Evolutionary conservation across 2,113 vertebrate genomes (phyloP).

Genomic region (Lycaon pictus): DNA sequence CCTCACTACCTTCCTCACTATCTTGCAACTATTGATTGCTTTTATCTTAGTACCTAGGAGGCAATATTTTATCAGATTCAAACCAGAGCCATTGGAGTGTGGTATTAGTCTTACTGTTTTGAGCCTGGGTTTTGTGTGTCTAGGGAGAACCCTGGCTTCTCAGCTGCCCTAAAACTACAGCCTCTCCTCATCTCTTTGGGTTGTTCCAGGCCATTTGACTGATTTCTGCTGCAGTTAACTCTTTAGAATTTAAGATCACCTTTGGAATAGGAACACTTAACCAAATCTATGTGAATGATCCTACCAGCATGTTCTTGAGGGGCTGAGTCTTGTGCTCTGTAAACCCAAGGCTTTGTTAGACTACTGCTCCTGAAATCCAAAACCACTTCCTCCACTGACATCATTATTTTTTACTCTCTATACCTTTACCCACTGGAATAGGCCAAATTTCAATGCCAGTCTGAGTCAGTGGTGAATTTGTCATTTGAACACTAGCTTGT

Average conservation of each 20-base stretch:
- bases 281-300: neutral
- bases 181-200: neutral
- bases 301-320: neutral
- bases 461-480: neutral
- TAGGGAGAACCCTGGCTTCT: neutral
- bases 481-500: neutral
- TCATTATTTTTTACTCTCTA: neutral
- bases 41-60: slow-evolving; percentile 9
- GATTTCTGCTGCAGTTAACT: neutral
- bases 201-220: neutral
- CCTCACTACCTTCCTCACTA: neutral
- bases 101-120: neutral
- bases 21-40: neutral
- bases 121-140: neutral
- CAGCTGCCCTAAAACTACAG: neutral
- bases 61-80: neutral
- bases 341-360: neutral
- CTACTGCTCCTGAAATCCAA: neutral
- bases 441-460: neutral
- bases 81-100: neutral
- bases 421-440: neutral
- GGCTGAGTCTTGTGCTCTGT: neutral
- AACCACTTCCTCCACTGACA: neutral
- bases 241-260: neutral
- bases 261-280: neutral